phyloP scores from a whole-genome alignment of 2,888 invertebrate genomes.

The Mallateleia sp. region DNA sequence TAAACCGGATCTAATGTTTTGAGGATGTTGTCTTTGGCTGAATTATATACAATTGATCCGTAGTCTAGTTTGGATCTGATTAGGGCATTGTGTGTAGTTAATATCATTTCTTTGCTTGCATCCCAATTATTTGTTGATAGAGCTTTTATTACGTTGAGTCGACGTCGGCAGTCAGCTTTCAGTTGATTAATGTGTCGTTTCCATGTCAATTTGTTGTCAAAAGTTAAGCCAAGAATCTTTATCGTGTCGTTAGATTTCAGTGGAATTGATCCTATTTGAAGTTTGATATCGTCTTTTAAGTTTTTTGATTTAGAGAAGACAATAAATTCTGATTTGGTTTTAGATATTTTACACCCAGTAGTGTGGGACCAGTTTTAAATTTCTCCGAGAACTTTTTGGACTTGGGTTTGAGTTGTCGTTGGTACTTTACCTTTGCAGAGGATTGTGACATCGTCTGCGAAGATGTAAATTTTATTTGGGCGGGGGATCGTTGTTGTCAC shows the following conservation, averaged over 20 bases:
- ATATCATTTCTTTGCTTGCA: slow-evolving; percentile 35
- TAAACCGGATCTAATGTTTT: not conserved
- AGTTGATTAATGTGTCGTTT: slow-evolving; percentile 61
- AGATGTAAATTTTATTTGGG: not conserved
- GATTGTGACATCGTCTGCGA: not conserved
- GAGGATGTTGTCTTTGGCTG: not conserved
- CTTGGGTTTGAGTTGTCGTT: not conserved
- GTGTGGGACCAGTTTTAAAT: not conserved
- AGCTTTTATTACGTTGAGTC: slow-evolving; percentile 63
- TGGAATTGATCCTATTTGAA: not conserved
- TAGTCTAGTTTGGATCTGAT: slow-evolving; percentile 73
- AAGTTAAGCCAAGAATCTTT: slow-evolving; percentile 56
- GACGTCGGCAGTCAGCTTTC: slow-evolving; percentile 42
- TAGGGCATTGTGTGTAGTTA: slow-evolving; percentile 53
- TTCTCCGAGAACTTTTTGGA: not conserved
- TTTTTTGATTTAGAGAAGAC: slow-evolving; percentile 10
- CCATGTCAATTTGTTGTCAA: slow-evolving; percentile 77
- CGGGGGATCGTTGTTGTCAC: not conserved
- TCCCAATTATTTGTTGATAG: slow-evolving; percentile 4
- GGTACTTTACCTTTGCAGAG: not conserved
- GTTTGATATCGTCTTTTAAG: not conserved
- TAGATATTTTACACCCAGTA: slow-evolving; percentile 23
- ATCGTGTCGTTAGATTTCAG: not conserved
- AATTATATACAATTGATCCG: too few species aligned
- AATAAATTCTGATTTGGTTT: slow-evolving; percentile 23